Base-by-base conservation (phyloP, 2,888 invertebrate genomes). In the Patella ulyssiponensis region DNA sequence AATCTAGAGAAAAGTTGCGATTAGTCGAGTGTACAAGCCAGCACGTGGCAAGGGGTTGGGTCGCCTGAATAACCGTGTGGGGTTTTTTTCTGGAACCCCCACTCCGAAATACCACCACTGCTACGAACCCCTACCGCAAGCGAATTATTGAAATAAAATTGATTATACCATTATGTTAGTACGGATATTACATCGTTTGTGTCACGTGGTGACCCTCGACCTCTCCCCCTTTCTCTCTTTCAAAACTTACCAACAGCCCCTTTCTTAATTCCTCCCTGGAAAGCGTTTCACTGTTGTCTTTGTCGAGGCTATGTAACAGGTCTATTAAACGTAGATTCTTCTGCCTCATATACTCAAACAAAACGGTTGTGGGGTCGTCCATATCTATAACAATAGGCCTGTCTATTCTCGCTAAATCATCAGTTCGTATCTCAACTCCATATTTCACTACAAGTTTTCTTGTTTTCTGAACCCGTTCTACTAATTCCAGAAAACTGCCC, bases 321-420 rank as follows among this genome's bases (percentile, higher is more conserved):
- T 88, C 88, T 58, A 88, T 86, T 64, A 88, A 76, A 44, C 88
- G 79, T 0, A 88, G 75, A 69, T 87, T 87, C 74, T 82, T 84
- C 52, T 83, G 82, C 69, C 85, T 85, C 80, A 85, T 86, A 75
- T 84, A 87, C 73, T 87, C 87, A 76, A 87, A 86, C 75, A 87
- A 69, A 14, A 87, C 82, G 0, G 84, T 81, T 17, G 86, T 79
- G 1, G 87, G 87, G 69, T 87, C 86, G 69, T 87, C 87, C 1
- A 86, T 87, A 76, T 88, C 86, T 58, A 88, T 69, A 0, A 88
- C 86, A 23, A 83, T 80, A 3, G 78, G 78, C 1, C 77, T 78
- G 12, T 81, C 75, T n/a, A 85, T 85, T 12, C 81, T 78, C 23
- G 27, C 58, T 27, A 85, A 73, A 73, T 86, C 86, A 71, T 86